Conservation (phyloP, 2,113 vertebrate genomes). For the Acanthisitta chloris region DNA sequence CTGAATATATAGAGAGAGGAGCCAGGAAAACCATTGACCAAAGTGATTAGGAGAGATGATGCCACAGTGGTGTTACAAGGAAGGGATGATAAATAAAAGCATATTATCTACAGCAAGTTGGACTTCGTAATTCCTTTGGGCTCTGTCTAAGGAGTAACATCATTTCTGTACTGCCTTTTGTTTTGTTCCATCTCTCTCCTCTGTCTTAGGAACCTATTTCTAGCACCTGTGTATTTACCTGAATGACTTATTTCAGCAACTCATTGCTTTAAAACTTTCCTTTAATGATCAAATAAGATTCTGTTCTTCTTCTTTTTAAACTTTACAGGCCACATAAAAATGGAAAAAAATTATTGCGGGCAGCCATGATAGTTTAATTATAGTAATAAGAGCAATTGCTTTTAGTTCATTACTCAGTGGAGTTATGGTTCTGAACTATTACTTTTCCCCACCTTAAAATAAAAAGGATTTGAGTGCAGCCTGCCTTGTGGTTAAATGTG, state of each 20-base stretch:
- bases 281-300: neutral
- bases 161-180: neutral
- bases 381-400: neutral
- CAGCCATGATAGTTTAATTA: constrained; percentile 8
- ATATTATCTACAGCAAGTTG: neutral
- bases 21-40: neutral
- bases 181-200: neutral
- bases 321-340: neutral
- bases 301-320: neutral
- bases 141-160: neutral
- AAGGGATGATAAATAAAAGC: neutral
- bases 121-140: neutral
- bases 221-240: neutral
- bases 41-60: neutral
- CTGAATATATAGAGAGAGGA: neutral
- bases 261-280: neutral
- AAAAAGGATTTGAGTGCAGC: neutral
- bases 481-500: neutral
- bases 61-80: neutral
- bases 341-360: neutral
- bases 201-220: neutral
- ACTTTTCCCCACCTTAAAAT: neutral
- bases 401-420: neutral
- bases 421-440: neutral
- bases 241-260: neutral